These are phyloP conservation scores for Pheosia gnoma DNA, from an alignment of 2,888 invertebrate genomes.

Conservation along the genomic window DNA sequence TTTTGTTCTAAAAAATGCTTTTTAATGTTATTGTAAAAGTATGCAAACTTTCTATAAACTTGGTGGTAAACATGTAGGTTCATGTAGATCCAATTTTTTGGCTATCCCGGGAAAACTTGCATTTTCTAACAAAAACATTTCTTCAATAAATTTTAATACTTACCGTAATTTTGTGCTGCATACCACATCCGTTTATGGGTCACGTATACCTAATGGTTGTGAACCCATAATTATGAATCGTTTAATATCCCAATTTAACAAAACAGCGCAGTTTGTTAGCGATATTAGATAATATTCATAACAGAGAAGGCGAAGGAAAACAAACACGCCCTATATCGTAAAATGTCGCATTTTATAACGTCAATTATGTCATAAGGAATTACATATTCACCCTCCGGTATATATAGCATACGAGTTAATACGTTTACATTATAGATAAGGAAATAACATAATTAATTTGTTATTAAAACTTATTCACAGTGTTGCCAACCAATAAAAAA, in stretches of 20 bases:
- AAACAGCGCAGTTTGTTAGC: slow-evolving; percentile 38
- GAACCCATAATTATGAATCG: slow-evolving; percentile 34
- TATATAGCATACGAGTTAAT: slow-evolving; percentile 32
- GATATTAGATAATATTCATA: slow-evolving; percentile 46
- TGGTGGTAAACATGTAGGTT: no score
- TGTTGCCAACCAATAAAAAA: no score
- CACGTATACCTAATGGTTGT: slow-evolving; percentile 28
- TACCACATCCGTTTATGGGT: slow-evolving; percentile 11
- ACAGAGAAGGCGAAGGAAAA: slow-evolving; percentile 40
- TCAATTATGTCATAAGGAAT: slow-evolving; percentile 49
- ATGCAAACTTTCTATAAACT: no score
- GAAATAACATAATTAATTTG: background rate
- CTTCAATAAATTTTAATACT: no score
- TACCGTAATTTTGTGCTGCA: background rate
- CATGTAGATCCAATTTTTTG: no score
- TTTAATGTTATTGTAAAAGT: no score
- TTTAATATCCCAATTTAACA: slow-evolving; percentile 29
- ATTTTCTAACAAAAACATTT: no score
- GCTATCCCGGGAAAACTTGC: no score
- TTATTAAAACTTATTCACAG: background rate
- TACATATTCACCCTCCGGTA: slow-evolving; percentile 58
- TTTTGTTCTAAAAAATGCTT: no score
- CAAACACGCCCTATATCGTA: slow-evolving; percentile 49
- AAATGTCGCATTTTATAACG: slow-evolving; percentile 54
- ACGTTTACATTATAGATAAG: slow-evolving; percentile 8